Conservation (phyloP, 2,113 vertebrate genomes). For the Scartelaos histophorus region DNA sequence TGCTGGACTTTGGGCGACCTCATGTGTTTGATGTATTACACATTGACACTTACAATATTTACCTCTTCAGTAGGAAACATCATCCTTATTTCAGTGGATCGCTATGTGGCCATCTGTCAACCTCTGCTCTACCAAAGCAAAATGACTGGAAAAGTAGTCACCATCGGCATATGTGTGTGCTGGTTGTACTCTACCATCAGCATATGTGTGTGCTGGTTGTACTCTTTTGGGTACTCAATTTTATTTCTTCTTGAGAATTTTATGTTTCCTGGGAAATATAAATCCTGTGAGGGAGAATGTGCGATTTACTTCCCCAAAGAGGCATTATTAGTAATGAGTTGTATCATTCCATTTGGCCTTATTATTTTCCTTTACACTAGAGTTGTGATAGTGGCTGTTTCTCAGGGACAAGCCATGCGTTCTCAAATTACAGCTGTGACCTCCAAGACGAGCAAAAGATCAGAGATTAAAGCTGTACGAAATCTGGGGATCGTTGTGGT, state of each 20-base stretch:
- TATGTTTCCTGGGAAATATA: neutral
- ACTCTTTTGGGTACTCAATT: neutral
- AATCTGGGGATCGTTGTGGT: neutral
- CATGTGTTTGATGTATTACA: neutral
- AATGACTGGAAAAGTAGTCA: neutral
- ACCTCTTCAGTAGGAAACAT: neutral
- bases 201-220: neutral
- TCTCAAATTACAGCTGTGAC: neutral
- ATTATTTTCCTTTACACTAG: neutral
- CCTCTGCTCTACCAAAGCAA: neutral
- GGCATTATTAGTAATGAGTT: neutral
- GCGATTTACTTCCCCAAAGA: neutral
- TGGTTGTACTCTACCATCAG: neutral
- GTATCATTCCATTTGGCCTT: neutral
- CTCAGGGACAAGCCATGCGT: neutral
- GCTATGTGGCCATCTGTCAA: neutral
- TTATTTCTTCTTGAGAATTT: neutral
- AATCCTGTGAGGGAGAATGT: neutral
- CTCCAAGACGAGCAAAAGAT: neutral
- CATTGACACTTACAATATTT: neutral
- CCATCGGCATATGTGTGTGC: neutral
- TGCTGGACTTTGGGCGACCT: conserved; percentile 5
- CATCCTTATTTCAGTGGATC: conserved; percentile 20
- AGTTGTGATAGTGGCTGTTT: neutral
- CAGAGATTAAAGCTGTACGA: neutral